Evolutionary conservation across 2,797 vertebrate genomes (phyloP).

Genomic region (Spondyliosoma cantharus): DNA sequence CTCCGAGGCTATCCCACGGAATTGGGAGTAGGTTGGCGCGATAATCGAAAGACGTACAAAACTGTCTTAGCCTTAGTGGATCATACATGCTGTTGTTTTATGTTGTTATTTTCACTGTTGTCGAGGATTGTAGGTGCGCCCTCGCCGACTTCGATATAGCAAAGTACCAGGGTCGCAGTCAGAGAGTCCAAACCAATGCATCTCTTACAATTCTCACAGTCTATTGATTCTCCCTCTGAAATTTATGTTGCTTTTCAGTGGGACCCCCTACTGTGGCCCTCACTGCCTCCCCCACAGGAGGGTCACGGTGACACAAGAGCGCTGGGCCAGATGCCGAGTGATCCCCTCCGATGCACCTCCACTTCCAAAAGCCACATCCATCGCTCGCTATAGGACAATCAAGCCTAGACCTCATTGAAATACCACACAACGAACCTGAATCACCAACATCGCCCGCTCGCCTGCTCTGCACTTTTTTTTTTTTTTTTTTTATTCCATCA

Average conservation of each 20-base stretch:
- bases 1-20: constrained; percentile 57
- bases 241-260: constrained; percentile 87
- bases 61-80: constrained; percentile 9
- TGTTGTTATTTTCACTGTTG: constrained; percentile 52
- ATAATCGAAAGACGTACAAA: constrained; percentile 44
- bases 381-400: constrained; percentile 73
- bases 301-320: constrained; percentile 86
- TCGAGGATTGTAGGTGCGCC: constrained; percentile 33
- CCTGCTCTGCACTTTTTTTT: constrained; percentile 41
- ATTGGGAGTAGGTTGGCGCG: constrained; percentile 19
- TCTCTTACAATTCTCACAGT: constrained; percentile 82
- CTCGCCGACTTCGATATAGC: constrained; percentile 53
- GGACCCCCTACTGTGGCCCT: constrained; percentile 82
- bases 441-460: constrained; percentile 63
- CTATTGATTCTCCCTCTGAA: constrained; percentile 87
- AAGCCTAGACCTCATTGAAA: constrained; percentile 68
- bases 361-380: constrained; percentile 78
- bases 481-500: constrained; percentile 61
- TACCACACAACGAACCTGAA: constrained; percentile 75
- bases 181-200: constrained; percentile 79
- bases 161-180: constrained; percentile 71
- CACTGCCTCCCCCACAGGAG: constrained; percentile 82
- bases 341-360: constrained; percentile 85
- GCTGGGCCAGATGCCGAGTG: constrained; percentile 86
- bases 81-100: constrained; percentile 48